A percentile compares a stretch with the other conserved stretches of the same genome.
Evolutionary conservation across 2,113 vertebrate species (phyloP).

Genomic region (Muntiacus reevesi): DNA sequence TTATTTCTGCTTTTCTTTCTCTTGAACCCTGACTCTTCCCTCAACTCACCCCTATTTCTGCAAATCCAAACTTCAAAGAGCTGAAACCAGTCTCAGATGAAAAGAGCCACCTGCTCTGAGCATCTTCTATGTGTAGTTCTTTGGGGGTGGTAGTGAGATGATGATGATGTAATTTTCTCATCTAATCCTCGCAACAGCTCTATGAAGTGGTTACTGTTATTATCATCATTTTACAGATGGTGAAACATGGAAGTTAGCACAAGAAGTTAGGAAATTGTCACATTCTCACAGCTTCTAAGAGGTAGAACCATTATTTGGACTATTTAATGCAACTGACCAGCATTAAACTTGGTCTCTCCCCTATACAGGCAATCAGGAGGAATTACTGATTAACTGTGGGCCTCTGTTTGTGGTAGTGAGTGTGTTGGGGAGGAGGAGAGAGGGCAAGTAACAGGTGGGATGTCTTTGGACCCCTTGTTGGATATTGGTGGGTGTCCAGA

Average conservation of each 20-base stretch:
- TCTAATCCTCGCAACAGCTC: not conserved
- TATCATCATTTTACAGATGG: not conserved
- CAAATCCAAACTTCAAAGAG: not conserved
- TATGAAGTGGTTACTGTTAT: not conserved
- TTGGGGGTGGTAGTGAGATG: too few relatives aligned
- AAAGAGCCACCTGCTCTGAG: not conserved
- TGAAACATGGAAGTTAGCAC: not conserved
- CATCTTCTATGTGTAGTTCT: not conserved
- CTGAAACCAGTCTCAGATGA: not conserved
- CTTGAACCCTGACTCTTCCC: not conserved
- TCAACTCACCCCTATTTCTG: not conserved
- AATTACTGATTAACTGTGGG: not conserved
- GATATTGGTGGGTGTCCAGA: not conserved
- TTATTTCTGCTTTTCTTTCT: not conserved
- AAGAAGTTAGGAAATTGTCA: not conserved
- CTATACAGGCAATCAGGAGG: not conserved
- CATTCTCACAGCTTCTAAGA: not conserved
- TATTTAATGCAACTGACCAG: not conserved
- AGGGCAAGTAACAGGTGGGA: not conserved
- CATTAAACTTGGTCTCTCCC: not conserved
- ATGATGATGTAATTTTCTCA: not conserved
- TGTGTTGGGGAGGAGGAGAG: not conserved
- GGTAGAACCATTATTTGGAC: not conserved
- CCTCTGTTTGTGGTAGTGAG: not conserved
- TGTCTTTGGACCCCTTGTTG: not conserved